Base-by-base conservation (phyloP, 35 echinoderm and acorn worm genomes). In the Holothuria glaberrima region DNA sequence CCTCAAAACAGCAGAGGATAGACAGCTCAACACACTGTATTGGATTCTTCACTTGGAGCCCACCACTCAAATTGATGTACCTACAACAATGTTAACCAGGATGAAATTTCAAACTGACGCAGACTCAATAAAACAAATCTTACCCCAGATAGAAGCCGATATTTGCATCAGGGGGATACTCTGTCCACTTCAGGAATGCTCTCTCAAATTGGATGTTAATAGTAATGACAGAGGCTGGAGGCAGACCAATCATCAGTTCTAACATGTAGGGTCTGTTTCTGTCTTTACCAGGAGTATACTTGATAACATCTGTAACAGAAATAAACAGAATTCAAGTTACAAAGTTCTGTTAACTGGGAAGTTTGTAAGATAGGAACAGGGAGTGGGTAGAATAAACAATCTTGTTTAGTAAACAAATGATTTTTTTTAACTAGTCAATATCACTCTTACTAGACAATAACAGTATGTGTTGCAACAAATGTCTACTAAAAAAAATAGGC, bases 121-220 rank as follows among this genome's bases (percentile, higher is more conserved):
- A 5, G n/a, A 31, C 30, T 68, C 0, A 24, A 68, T 31, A 31
- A 68, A 10, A 68, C 22, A 31, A 31, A n/a, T 69, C 89, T 79
- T 88, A 97, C 95, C 93, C 90, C 16, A 94, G 89, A 68, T 94
- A 89, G 32, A 94, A 97, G 33, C 95, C 95, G 75, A 94, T 97
- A 22, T 97, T 97, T 12, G 93, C 95, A 92, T 98, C 95, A 18
- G 95, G 95, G 13, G 95, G 95, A 52, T 97, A 83, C 68, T 97
- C 95, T 16, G 95, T 97, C 95, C 95, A 98, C 46, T 94, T 94
- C 34, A 98, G 38, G 82, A 92, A 98, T 20, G 95, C 95, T 71
- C 91, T 98, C 28, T 94, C 95, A 91, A 94, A 98, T 63, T 94
- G 86, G 13, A 94, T 92, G 33, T 81, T 94, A 33, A 98, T 61